Conservation (phyloP, 2,888 invertebrate species). For the Thyatira batis region DNA sequence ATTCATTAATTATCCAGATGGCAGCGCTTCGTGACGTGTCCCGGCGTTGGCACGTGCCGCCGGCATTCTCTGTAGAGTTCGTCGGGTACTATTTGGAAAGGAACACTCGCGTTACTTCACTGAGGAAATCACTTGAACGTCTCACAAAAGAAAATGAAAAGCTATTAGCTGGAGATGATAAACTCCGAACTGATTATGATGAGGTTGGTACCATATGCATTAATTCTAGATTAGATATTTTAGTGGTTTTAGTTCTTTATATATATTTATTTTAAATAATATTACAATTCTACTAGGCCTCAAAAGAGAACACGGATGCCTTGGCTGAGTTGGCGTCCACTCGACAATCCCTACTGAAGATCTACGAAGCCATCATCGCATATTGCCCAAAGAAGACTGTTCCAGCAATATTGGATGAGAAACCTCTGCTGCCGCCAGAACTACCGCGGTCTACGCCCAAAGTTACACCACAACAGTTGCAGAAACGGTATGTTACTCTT, state of each 20-base stretch:
- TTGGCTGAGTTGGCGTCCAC: slow-evolving; percentile 82
- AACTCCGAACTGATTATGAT: slow-evolving; percentile 89
- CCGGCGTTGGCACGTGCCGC: slow-evolving; percentile 96
- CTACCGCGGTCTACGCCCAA: slow-evolving; percentile 65
- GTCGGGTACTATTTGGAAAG: slow-evolving; percentile 96
- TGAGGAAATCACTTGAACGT: slow-evolving; percentile 89
- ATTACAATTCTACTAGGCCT: slow-evolving; percentile 53
- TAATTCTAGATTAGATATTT: too few relatives aligned
- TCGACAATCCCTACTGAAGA: slow-evolving; percentile 83
- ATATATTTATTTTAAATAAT: background rate
- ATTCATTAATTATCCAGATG: slow-evolving; percentile 54
- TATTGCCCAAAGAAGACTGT: slow-evolving; percentile 83
- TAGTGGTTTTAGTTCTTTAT: too few relatives aligned
- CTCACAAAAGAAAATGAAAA: slow-evolving; percentile 88
- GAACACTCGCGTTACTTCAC: slow-evolving; percentile 89
- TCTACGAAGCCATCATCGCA: slow-evolving; percentile 83
- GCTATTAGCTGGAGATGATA: slow-evolving; percentile 89
- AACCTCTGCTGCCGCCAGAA: slow-evolving; percentile 59
- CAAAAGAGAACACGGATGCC: slow-evolving; percentile 83
- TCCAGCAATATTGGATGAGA: slow-evolving; percentile 80
- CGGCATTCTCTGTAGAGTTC: slow-evolving; percentile 97
- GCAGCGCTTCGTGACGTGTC: slow-evolving; percentile 92
- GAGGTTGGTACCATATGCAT: too few relatives aligned
- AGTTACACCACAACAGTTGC: slow-evolving; percentile 70
- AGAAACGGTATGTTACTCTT: slow-evolving; percentile 65